Evolutionary conservation across 2,113 vertebrate genomes (phyloP), one percentile per base, ranked within the genome.

Genomic region (Arvicanthis niloticus): DNA sequence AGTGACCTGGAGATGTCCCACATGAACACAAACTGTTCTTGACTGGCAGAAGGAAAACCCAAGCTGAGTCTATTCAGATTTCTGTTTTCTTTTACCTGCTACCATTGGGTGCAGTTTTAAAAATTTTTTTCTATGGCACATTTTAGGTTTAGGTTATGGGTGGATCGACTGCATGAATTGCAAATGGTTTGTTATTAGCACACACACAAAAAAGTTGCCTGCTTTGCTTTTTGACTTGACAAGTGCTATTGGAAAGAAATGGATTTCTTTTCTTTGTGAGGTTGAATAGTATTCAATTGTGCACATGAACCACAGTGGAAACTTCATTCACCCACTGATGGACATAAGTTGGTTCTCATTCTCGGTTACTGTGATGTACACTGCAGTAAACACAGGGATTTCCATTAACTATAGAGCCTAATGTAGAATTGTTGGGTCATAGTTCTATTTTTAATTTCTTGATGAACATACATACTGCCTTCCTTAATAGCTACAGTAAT

Each of bases 141-240:
- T 56, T 53, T 68, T 48, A 60, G 48, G 60, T 53, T 68, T 48
- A 60, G 48, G 60, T 9, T n/a, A 34, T 1, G 51, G 19, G 12
- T 65, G 26, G 12, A 21, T 42, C 48, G 81, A 34, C 62, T 68
- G 42, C 42, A 58, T 88, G 60, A 45, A 53, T 58, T 89, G 34
- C 75, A 73, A 68, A 0, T 1, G 3, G 56, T 42, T 3, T 21
- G 37, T 19, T 45, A 2, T 45, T 67, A 77, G 58, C 45, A 86
- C 88, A 56, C 76, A 34, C 45, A 86, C 88, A 56, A 80, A 34
- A 65, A 88, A 93, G 76, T 90, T 19, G 60, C 37, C 81, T 75
- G 26, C 51, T 96, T 94, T 87, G 31, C 67, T 42, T 92, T 75
- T 95, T 95, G 40, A 7, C 58, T 77, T 73, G n/a, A 85, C 93